These are phyloP conservation scores for Grallaria varia DNA, from an alignment of 2,113 vertebrate species.

Conservation along the genomic window DNA sequence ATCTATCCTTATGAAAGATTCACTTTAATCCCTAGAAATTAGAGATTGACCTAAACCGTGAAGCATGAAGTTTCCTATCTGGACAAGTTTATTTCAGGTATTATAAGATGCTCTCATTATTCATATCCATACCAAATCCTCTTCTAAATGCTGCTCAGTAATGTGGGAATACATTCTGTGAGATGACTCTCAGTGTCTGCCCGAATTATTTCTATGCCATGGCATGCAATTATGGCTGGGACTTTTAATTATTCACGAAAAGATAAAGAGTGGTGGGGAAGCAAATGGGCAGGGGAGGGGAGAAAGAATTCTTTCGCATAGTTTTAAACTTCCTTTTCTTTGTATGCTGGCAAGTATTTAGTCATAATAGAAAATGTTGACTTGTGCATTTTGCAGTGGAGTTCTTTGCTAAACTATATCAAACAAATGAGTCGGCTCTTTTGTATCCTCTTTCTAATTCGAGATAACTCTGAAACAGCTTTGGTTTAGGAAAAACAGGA, in stretches of 20 bases:
- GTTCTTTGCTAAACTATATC: neutral
- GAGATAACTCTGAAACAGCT: neutral
- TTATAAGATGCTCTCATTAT: neutral
- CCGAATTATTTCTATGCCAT: neutral
- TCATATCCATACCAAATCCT: neutral
- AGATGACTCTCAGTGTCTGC: neutral
- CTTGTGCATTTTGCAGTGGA: neutral
- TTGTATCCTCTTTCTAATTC: slow-evolving; percentile 62
- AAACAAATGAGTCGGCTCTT: neutral
- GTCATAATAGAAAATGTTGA: slow-evolving; percentile 10
- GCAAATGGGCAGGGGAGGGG: neutral
- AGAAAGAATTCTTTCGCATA: neutral
- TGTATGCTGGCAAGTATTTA: neutral
- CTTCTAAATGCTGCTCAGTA: slow-evolving; percentile 12
- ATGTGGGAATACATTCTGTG: neutral
- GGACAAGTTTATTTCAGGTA: neutral
- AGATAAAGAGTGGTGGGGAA: neutral
- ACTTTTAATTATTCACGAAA: neutral
- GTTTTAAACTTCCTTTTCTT: neutral
- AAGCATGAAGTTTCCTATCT: neutral
- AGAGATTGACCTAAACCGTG: slow-evolving; percentile 20
- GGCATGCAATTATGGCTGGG: neutral
- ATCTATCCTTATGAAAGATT: slow-evolving; percentile 9
- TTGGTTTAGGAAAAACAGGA: slow-evolving; percentile 1
- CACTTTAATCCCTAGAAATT: slow-evolving; percentile 48